Evolutionary conservation across 2,888 invertebrate genomes (phyloP), one percentile per base, ranked within the genome.

Genomic region (Tholera decimalis): DNA sequence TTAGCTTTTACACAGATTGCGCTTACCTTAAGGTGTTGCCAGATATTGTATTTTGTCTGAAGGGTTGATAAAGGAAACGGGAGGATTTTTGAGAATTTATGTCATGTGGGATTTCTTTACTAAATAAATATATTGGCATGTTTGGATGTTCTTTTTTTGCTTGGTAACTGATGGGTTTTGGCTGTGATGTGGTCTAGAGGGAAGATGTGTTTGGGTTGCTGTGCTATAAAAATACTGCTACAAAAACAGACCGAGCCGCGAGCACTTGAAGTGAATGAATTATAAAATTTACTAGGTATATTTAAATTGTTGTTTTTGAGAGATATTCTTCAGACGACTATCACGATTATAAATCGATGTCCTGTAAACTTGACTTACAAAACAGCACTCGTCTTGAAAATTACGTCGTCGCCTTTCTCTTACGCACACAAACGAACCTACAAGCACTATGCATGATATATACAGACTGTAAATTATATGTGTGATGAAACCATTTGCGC

Each of bases 401-500:
- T 83, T 73, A 71, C 68, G 46, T 49, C 63, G 68, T 62, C 67
- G 59, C 59, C 70, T 73, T 77, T 77, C 78, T 82, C 61, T 72
- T 50, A 56, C 28, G 30, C 55, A 74, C 65, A 70, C 60, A 79
- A 77, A 82, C 70, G 55, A 55, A 63, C 61, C 44, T 47, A 47
- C 47, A 51, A 64, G 24, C 20, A 51, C 61, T 59, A 58, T 65
- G 37, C 28, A 57, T 39, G 47, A 47, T 49, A 46, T 33, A 37
- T 68, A 41, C 68, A 82, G 71, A 81, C 81, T 77, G 83, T 88
- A 89, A 89, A 91, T 91, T 89, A 91, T 88, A 89, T 87, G 85
- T 87, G 84, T 89, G 90, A 91, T 91, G 92, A 92, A 88, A 89
- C 90, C 91, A 89, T 92, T 94, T 92, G 89, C 90, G 91, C 89